Conservation (phyloP, 2,113 vertebrate genomes). For the Pituophis catenifer region DNA sequence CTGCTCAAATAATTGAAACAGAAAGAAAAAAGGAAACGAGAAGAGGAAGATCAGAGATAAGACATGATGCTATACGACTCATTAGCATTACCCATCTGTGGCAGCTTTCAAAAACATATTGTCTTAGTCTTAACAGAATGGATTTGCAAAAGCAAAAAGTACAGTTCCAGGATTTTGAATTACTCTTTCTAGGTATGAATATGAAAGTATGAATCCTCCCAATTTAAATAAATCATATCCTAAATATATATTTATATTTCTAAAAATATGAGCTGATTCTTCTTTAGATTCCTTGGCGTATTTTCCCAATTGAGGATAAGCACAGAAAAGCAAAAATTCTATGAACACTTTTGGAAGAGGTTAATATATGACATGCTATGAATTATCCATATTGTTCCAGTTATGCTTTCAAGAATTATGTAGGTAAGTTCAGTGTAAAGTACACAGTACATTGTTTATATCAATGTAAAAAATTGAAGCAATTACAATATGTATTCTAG, state of each 20-base stretch:
- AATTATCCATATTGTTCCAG: not conserved
- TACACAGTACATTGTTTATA: not conserved
- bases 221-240: slow-evolving; percentile 19
- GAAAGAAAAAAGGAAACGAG: slow-evolving; percentile 81
- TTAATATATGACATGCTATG: not conserved
- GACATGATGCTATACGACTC: slow-evolving; percentile 69
- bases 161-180: slow-evolving; percentile 32
- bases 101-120: slow-evolving; percentile 65
- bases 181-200: slow-evolving; percentile 36
- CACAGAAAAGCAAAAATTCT: not conserved
- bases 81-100: slow-evolving; percentile 57
- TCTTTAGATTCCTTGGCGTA: not conserved
- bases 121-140: slow-evolving; percentile 45
- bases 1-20: slow-evolving; percentile 95
- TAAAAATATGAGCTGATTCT: slow-evolving; percentile 6
- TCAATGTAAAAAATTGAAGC: not conserved
- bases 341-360: not conserved
- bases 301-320: slow-evolving; percentile 3
- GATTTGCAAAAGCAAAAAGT: slow-evolving; percentile 35
- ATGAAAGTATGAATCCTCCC: slow-evolving; percentile 17
- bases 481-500: not conserved
- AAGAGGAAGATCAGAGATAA: slow-evolving; percentile 66
- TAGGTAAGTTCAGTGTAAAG: not conserved
- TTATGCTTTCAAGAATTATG: not conserved
- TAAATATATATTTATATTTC: slow-evolving; percentile 31